Base-by-base conservation (phyloP, 2,113 vertebrate species). In the Xiphophorus maculatus region DNA sequence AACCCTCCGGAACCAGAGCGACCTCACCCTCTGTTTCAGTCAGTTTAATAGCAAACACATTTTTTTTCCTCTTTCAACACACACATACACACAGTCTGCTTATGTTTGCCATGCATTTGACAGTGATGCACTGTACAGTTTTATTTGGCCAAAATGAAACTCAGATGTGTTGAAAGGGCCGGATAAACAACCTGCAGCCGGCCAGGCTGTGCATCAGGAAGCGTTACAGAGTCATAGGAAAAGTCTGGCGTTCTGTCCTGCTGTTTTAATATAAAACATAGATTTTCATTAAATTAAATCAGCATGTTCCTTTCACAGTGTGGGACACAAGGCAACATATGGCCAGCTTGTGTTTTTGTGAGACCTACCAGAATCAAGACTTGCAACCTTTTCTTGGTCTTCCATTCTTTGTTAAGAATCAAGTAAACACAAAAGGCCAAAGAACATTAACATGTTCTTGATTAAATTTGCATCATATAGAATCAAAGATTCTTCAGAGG, bases 1-100 rank as follows among this genome's bases (percentile, higher is more conserved):
- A 3, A n/a, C 28, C 69, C 40, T 64, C 30, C 35, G 66, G 60
- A 67, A 88, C 82, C 65, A 80, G 60, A 81, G 65, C 71, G 81
- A 90, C 86, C 84, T 89, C 83, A 35, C 84, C 88, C 83, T 73
- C 87, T 66, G 83, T 78, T 88, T 90, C 82, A 87, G 85, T 87
- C 81, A 84, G 87, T 85, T 85, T 93, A 92, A 93, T 93, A 74
- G 89, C 87, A 91, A 92, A 90, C 92, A 93, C 72, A 89, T 92
- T 91, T 62, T 80, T 78, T 82, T 54, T 61, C 29, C 63, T 10
- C 28, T 69, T 72, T 61, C 44, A 25, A 61, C 76, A 65, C 54
- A 37, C 51, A 35, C 25, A 11, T 0, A 11, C 35, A 11, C 35
- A 61, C 76, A 85, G 82, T 79, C 82, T 63, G 73, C 79, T 67